Conservation (phyloP, 2,888 invertebrate species). For the Agonopterix arenella region DNA sequence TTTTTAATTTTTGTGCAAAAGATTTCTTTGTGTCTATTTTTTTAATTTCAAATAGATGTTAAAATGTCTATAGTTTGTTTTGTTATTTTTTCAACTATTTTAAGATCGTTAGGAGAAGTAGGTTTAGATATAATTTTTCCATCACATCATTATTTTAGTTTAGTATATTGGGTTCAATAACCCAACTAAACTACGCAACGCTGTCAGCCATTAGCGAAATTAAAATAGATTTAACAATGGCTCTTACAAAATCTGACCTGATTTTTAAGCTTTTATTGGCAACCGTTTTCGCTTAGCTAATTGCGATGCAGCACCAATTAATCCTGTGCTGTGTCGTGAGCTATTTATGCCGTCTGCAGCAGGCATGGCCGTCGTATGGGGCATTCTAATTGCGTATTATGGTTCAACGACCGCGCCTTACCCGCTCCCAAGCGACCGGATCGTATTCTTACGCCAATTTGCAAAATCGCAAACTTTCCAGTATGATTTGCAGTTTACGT, state of each 20-base stretch:
- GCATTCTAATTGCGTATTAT: constrained; percentile 74
- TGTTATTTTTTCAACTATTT: no score
- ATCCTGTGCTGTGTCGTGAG: constrained; percentile 53
- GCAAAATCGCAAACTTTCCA: constrained; percentile 45
- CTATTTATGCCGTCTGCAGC: constrained; percentile 65
- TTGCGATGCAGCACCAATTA: constrained; percentile 53
- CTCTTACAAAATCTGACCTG: background rate
- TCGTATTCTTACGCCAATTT: constrained; percentile 53
- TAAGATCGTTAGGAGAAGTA: no score
- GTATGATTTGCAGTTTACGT: constrained; percentile 5
- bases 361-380: constrained; percentile 59
- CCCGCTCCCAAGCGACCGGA: constrained; percentile 34
- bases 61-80: no score
- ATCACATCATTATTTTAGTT: no score
- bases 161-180: no score
- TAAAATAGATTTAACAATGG: no score
- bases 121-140: no score
- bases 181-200: background rate
- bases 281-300: constrained; percentile 22
- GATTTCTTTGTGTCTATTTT: no score
- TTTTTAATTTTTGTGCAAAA: no score
- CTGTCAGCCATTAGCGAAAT: no score
- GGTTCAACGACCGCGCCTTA: constrained; percentile 62
- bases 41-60: no score
- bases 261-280: constrained; percentile 17